Evolutionary conservation across 1,140 invertebrate species (phyloP), one percentile per base, ranked within the genome.

Genomic region (Leguminivora glycinivorella): DNA sequence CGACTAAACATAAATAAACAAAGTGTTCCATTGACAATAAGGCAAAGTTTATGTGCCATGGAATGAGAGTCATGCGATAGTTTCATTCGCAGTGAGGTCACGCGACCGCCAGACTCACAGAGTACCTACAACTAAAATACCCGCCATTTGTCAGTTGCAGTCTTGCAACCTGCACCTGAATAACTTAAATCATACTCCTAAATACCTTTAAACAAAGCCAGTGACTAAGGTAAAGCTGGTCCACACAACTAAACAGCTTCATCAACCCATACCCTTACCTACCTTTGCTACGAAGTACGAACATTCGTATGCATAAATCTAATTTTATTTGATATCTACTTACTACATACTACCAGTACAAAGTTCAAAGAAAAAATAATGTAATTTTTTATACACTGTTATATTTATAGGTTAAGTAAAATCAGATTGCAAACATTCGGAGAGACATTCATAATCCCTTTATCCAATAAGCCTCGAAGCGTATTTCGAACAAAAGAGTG

Each of bases 401-500:
- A 10, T 43, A 52, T 43, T 24, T 56, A 24, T 25, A 17, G 22
- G 22, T 63, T 63, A 76, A 72, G 14, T 73, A 72, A 77, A 69
- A 72, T 63, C 58, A 71, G 66, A 73, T 68, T 63, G 56, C 58
- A 19, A 70, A 26, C 56, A 67, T 56, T 70, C 25, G 58, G 43
- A 74, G 71, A 56, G 68, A 77, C 78, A 76, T 75, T 76, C 70
- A 76, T 80, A 79, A 79, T 78, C 71, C 67, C 69, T 75, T 79
- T 72, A 81, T 78, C 75, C 77, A 81, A 78, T 81, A 79, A 81
- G 70, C 75, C 75, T 79, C 67, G 68, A 76, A 80, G 77, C 75
- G 72, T 77, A 83, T 81, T 82, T 79, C 75, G 71, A 79, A 78
- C 80, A 81, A 52, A 81, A 78, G 77, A 77, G 77, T 81, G 75